phyloP scores from a whole-genome alignment of 2,888 invertebrate species.

The Platycnemis pennipes region DNA sequence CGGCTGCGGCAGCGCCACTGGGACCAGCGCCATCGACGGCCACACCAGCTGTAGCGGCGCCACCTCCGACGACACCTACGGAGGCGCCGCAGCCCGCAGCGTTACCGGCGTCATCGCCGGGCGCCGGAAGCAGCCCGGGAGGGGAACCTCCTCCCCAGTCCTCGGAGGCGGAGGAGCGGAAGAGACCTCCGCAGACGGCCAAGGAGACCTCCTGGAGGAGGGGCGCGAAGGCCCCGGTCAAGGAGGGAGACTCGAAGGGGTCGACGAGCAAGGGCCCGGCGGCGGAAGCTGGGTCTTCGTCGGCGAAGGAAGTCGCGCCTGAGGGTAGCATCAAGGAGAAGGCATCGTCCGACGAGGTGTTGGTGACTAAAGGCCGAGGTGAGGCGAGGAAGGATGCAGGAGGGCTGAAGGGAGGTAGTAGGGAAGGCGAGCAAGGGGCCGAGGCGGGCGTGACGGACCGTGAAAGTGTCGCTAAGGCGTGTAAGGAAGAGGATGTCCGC shows the following conservation, averaged over 20 bases:
- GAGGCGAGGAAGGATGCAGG: neutral
- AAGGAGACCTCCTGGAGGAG: conserved; percentile 70
- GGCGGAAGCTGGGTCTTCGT: conserved; percentile 5
- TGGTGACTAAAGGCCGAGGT: neutral
- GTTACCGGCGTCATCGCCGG: neutral
- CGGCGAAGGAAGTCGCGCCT: neutral
- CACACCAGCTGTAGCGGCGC: neutral
- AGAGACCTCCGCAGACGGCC: neutral
- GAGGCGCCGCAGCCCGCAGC: neutral
- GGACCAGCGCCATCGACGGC: neutral
- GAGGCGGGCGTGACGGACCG: neutral
- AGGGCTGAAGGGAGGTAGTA: conserved; percentile 1
- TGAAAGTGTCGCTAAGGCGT: conserved; percentile 1
- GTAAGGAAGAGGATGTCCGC: conserved; percentile 46
- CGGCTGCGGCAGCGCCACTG: neutral
- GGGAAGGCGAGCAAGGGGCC: neutral
- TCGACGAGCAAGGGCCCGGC: neutral
- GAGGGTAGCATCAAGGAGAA: neutral
- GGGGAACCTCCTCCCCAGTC: neutral
- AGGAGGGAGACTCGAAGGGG: conserved; percentile 62
- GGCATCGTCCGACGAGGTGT: neutral
- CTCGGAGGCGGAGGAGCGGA: neutral
- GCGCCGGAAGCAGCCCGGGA: neutral
- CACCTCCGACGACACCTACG: neutral
- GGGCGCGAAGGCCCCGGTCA: conserved; percentile 69